phyloP scores from a whole-genome alignment of 2,888 invertebrate genomes.

The Stenoptilia bipunctidactyla region DNA sequence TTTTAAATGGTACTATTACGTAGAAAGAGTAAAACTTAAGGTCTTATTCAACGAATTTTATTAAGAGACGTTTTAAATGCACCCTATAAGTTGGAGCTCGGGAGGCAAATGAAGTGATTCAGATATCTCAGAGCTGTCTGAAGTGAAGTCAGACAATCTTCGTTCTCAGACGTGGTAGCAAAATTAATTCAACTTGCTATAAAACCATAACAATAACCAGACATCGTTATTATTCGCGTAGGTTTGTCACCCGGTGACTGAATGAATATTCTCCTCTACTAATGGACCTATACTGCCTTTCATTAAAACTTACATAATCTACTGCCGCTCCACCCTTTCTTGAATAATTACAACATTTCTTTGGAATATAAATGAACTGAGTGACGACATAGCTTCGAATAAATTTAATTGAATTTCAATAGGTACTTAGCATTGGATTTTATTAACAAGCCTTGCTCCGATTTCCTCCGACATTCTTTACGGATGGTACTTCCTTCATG shows the following conservation, averaged over 20 bases:
- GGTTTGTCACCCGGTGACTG: conserved; percentile 23
- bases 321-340: conserved; percentile 20
- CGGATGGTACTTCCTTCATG: no score
- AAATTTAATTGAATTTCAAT: conserved; percentile 10
- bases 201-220: conserved; percentile 39
- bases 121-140: no score
- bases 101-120: no score
- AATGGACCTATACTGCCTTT: conserved; percentile 43
- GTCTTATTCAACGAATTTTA: no score
- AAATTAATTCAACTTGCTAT: conserved; percentile 18
- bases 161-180: no score
- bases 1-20: no score
- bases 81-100: no score
- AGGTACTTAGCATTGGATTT: conserved; percentile 3
- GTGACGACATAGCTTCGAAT: conserved; percentile 4
- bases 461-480: no score
- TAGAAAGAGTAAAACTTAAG: no score
- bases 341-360: conserved; percentile 38
- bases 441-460: no score
- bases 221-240: conserved; percentile 37
- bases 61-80: no score
- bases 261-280: conserved; percentile 18
- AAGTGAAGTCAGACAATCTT: no score
- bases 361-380: conserved; percentile 26
- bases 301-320: conserved; percentile 46